Percentiles rank a stretch among this genome's conserved stretches.
Evolutionary conservation across 2,888 invertebrate species (phyloP).

Genomic region (Romanomermis culicivorax): DNA sequence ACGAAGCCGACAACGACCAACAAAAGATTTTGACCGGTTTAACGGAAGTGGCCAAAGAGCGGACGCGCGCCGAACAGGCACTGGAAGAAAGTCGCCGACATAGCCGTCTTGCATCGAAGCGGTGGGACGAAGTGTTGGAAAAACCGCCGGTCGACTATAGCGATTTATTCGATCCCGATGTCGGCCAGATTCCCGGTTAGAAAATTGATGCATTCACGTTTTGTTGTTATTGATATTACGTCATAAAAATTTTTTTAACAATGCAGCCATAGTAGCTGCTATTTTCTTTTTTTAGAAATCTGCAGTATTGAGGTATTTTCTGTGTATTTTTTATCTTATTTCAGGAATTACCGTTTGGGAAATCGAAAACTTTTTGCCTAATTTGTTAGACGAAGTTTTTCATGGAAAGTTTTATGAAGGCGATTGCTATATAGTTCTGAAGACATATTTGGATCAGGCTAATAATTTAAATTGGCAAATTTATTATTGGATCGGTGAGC

Average conservation of each 20-base stretch:
- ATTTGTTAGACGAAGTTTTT: conserved; percentile 55
- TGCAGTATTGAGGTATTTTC: too few relatives aligned
- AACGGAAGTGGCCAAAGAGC: conserved; percentile 62
- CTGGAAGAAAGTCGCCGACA: conserved; percentile 12
- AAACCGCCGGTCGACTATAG: conserved; percentile 89
- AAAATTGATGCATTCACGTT: not conserved
- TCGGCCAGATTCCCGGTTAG: conserved; percentile 46
- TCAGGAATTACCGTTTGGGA: conserved; percentile 76
- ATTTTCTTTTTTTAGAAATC: too few relatives aligned
- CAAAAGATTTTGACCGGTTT: conserved; percentile 68
- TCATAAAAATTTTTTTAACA: not conserved
- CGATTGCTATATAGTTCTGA: conserved; percentile 88
- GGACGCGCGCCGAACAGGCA: conserved; percentile 35
- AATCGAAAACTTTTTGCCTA: conserved; percentile 95
- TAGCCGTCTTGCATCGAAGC: conserved; percentile 40
- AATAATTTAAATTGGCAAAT: conserved; percentile 70
- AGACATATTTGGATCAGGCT: conserved; percentile 60
- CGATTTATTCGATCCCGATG: conserved; percentile 75
- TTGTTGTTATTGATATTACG: not conserved
- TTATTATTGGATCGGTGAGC: conserved; percentile 95
- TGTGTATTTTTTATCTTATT: too few relatives aligned
- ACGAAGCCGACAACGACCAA: conserved; percentile 57
- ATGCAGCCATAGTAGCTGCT: too few relatives aligned
- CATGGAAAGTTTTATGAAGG: conserved; percentile 89
- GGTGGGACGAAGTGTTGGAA: conserved; percentile 85